Base-by-base conservation (phyloP, 2,113 vertebrate genomes). In the Tupaia chinensis region DNA sequence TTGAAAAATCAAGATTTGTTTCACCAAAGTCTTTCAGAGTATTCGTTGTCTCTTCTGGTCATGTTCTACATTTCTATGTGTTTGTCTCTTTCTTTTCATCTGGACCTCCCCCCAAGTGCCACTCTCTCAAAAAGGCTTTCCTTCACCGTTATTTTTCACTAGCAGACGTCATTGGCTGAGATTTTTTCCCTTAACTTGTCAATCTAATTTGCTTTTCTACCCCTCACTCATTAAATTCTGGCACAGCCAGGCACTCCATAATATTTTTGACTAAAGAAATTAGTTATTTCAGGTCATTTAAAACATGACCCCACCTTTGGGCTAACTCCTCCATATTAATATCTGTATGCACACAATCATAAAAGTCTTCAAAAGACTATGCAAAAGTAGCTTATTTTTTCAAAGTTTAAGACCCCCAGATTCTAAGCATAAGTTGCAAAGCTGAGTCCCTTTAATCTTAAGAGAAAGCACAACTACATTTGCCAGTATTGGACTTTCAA, bases 371-470 rank as follows among this genome's bases (percentile, higher is more conserved):
- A 27, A n/a, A 79, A 8, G 54, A 17, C 3, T 86, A 82, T 87
- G 76, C 60, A 68, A 87, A 91, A 78, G 1, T 65, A 68, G 2
- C 19, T 78, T 69, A 7, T 14, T 60, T 70, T 70, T 58, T 85
- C 66, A 7, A 80, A 72, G 0, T 66, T 70, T 63, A 61, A 90
- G 53, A 86, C 74, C 1, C 9, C 5, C 44, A 86, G 1, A 77
- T 63, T 63, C 97, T 86, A 89, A 83, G 3, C 89, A 83, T 68
- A 86, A 61, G 10, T 96, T 94, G 10, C 73, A 80, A 29, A 86
- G 0, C 9, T 76, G 20, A 61, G 32, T 25, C 3, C 3, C 7
- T 93, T 93, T 88, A 88, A 87, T 66, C 12, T 73, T 87, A 93
- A 81, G 73, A 81, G 8, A 90, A 89, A 54, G 16, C 10, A 76